Evolutionary conservation across 2,797 vertebrate species (phyloP).

Genomic region (Sebastes itinus): DNA sequence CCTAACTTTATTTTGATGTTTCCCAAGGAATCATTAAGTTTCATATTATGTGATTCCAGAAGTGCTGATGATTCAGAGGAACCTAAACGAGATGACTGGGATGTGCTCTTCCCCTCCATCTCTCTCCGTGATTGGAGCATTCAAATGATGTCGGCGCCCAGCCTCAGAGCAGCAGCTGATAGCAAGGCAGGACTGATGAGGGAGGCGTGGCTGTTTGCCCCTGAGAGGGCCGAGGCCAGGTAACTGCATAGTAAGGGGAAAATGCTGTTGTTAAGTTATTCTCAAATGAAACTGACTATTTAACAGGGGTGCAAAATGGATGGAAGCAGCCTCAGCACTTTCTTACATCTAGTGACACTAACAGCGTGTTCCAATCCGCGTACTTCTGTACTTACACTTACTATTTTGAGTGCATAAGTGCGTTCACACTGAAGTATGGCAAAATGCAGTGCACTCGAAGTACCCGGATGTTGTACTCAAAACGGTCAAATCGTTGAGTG

Average conservation of each 20-base stretch:
- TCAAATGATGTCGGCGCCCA: constrained; percentile 75
- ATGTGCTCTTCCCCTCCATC: constrained; percentile 71
- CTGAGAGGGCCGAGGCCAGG: constrained; percentile 53
- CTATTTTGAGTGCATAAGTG: too few relatives aligned
- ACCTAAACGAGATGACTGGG: constrained; percentile 62
- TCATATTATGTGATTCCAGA: constrained; percentile 37
- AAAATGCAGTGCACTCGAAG: too few relatives aligned
- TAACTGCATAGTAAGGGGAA: constrained; percentile 3
- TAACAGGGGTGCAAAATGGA: too few relatives aligned
- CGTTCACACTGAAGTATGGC: too few relatives aligned
- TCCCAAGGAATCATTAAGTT: background rate
- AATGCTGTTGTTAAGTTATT: background rate
- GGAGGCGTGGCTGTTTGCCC: constrained; percentile 69
- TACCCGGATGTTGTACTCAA: too few relatives aligned
- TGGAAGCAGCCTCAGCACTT: too few relatives aligned
- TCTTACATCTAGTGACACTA: too few relatives aligned
- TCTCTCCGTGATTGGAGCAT: constrained; percentile 80
- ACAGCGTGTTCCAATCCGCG: too few relatives aligned
- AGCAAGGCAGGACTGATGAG: constrained; percentile 58
- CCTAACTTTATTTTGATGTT: background rate
- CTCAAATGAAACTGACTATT: too few relatives aligned
- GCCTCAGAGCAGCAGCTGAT: constrained; percentile 53
- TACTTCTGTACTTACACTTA: too few relatives aligned
- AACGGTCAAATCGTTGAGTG: too few relatives aligned
- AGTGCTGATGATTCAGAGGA: constrained; percentile 52